Percentiles rank a stretch among this genome's conserved stretches.
Conservation (phyloP, 2,797 vertebrate genomes). For the Gobionotothen gibberifrons region DNA sequence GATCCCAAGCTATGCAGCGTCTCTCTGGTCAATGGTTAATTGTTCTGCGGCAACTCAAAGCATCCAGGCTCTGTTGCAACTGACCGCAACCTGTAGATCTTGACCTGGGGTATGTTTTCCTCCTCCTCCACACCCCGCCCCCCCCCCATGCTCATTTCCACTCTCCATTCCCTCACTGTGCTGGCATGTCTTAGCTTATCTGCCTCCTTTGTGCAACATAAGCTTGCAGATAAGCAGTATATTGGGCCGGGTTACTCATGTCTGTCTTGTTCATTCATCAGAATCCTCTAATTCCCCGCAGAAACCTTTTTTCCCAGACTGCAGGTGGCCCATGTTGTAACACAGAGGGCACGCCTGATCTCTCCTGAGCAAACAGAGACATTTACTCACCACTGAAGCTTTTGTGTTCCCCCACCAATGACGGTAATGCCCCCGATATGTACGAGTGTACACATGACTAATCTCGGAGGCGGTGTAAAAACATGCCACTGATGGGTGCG, state of each 20-base stretch:
- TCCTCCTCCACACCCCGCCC: conserved; percentile 25
- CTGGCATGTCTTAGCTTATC: conserved; percentile 76
- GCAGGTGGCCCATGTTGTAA: conserved; percentile 79
- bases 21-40: conserved; percentile 83
- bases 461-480: conserved; percentile 63
- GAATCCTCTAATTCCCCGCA: conserved; percentile 75
- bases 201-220: conserved; percentile 81
- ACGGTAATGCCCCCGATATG: conserved; percentile 62
- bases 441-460: conserved; percentile 72
- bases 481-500: conserved; percentile 67
- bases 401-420: conserved; percentile 74
- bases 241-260: conserved; percentile 77
- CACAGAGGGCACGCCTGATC: conserved; percentile 59
- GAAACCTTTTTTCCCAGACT: conserved; percentile 70
- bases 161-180: conserved; percentile 54
- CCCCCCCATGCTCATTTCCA: conserved; percentile 47
- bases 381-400: conserved; percentile 74
- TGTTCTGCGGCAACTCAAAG: conserved; percentile 74
- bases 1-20: conserved; percentile 55
- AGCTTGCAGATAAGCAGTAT: conserved; percentile 80
- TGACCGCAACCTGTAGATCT: conserved; percentile 65
- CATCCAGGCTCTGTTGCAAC: conserved; percentile 66
- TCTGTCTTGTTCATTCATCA: conserved; percentile 81
- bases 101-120: conserved; percentile 67
- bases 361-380: conserved; percentile 78